These are phyloP conservation scores for Tragelaphus strepsiceros DNA, from an alignment of 2,113 vertebrate genomes.

Conservation along the genomic window DNA sequence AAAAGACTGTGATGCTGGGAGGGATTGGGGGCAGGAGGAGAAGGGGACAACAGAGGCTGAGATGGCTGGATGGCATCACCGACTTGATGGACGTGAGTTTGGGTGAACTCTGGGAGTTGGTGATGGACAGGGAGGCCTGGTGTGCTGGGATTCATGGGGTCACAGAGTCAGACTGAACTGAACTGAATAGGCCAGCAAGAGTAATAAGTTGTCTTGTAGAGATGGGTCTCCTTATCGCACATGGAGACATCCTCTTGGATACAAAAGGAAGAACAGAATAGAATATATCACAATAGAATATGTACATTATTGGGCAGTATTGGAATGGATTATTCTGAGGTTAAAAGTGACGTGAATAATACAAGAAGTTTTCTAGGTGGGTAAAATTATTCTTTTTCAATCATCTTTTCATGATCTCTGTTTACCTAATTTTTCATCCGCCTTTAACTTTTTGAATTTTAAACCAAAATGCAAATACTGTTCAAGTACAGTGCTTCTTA, in stretches of 20 bases:
- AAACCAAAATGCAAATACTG: neutral
- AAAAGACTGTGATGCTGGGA: no score
- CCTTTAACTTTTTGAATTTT: neutral
- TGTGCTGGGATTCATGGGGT: no score
- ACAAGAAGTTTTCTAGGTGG: neutral
- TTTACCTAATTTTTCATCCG: neutral
- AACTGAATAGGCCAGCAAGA: neutral
- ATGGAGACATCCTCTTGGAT: neutral
- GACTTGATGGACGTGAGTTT: no score
- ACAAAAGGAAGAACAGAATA: neutral
- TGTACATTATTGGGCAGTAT: neutral
- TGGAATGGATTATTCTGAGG: neutral
- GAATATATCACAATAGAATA: neutral
- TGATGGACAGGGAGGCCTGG: no score
- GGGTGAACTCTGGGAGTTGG: no score
- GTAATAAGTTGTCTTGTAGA: neutral
- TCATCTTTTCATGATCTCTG: neutral
- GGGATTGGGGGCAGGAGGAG: no score
- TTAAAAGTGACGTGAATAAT: neutral
- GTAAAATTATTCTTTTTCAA: neutral
- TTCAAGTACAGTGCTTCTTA: neutral
- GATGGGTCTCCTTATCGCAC: neutral
- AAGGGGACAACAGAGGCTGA: no score
- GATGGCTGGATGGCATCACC: no score
- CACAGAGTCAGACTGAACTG: no score